These are phyloP conservation scores for Synergus laeviventris DNA, from an alignment of 2,888 invertebrate species.

Conservation along the genomic window DNA sequence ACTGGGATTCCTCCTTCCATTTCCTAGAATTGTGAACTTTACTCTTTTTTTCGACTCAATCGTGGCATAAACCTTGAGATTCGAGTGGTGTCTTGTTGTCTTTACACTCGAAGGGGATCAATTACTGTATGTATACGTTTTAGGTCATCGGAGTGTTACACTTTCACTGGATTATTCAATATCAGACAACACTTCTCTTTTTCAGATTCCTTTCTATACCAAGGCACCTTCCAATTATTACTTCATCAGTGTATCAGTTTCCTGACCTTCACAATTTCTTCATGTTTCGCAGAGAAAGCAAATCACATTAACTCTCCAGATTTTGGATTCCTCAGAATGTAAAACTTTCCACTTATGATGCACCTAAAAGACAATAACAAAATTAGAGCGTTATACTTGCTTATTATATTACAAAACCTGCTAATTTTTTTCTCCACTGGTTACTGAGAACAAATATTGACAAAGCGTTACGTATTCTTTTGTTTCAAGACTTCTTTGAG, in stretches of 20 bases:
- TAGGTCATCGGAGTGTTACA: conserved; percentile 5
- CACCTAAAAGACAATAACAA: conserved; percentile 12
- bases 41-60: background rate
- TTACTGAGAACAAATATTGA: conserved; percentile 29
- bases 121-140: background rate
- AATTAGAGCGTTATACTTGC: background rate
- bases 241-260: background rate
- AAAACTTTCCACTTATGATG: background rate
- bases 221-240: background rate
- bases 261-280: background rate
- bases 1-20: conserved; percentile 20
- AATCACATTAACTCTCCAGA: background rate
- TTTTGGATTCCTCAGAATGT: background rate
- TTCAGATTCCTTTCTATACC: background rate
- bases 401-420: conserved; percentile 20
- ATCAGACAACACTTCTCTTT: background rate
- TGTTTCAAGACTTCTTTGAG: conserved; percentile 19
- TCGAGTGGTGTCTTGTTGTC: too few species aligned
- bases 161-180: conserved; percentile 23
- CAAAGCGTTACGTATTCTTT: background rate
- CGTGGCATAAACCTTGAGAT: conserved; percentile 24
- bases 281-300: too few species aligned
- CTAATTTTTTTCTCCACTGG: background rate
- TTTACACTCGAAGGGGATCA: background rate
- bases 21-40: background rate